A percentile compares a stretch with the other conserved stretches of the same genome.
These are phyloP conservation scores for Parazoanthus darwini DNA, from an alignment of 92 coral and sea anemone species.

Conservation along the genomic window DNA sequence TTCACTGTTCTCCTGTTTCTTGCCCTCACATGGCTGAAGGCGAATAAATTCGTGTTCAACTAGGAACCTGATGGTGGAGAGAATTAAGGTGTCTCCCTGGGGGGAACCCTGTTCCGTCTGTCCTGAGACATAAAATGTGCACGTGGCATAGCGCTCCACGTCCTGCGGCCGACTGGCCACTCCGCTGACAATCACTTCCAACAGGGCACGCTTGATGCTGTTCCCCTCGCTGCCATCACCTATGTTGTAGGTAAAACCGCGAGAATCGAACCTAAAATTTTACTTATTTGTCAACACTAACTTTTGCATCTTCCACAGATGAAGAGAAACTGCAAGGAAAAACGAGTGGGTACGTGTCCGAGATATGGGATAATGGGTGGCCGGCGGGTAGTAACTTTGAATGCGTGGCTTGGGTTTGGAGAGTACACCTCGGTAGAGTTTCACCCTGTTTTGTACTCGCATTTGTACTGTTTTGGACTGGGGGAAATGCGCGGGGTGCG, in stretches of 20 bases:
- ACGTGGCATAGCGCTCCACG: conserved; percentile 94
- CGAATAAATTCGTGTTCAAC: conserved; percentile 92
- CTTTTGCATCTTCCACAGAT: neutral
- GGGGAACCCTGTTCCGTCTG: conserved; percentile 54
- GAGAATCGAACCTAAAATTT: neutral
- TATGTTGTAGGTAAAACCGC: neutral
- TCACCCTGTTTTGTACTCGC: too few species aligned
- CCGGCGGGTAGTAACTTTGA: too few species aligned
- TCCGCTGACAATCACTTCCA: conserved; percentile 98
- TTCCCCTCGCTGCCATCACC: conserved; percentile 80
- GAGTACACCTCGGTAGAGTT: too few species aligned
- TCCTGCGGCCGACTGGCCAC: conserved; percentile 84
- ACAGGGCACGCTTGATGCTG: conserved; percentile 90
- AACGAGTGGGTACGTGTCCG: too few species aligned
- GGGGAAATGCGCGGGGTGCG: too few species aligned
- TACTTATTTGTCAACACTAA: too few species aligned
- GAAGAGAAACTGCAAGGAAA: too few species aligned
- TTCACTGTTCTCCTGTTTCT: conserved; percentile 46
- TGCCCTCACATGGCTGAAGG: conserved; percentile 61
- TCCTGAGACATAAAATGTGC: conserved; percentile 93
- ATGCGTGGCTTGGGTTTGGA: too few species aligned
- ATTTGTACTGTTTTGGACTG: too few species aligned
- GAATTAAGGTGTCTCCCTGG: conserved; percentile 59
- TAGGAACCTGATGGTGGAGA: conserved; percentile 73
- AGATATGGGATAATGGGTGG: too few species aligned